phyloP scores from a whole-genome alignment of 2,888 invertebrate species.

The Philereme vetulata region DNA sequence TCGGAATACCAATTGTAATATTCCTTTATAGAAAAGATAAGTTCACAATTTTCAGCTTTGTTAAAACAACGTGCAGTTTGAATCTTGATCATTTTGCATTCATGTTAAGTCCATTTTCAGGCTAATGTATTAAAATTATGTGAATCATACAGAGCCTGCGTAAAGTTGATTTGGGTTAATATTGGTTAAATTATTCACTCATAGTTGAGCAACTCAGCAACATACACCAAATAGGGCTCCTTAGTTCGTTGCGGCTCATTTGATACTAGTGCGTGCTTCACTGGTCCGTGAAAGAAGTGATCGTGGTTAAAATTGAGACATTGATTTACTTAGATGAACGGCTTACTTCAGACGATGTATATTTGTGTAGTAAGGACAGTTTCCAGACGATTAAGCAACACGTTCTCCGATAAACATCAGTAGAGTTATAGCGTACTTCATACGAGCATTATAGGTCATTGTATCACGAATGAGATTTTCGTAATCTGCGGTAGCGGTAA shows the following conservation, averaged over 20 bases:
- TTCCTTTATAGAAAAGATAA: not conserved
- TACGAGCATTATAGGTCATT: conserved; percentile 22
- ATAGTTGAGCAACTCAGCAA: conserved; percentile 29
- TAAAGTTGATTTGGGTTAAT: conserved; percentile 22
- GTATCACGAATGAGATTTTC: conserved; percentile 33
- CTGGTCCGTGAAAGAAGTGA: conserved; percentile 55
- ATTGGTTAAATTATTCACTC: conserved; percentile 30
- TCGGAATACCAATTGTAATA: not conserved
- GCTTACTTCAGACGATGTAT: conserved; percentile 22
- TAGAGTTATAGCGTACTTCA: conserved; percentile 9
- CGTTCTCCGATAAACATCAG: conserved; percentile 9
- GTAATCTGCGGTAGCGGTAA: conserved; percentile 43
- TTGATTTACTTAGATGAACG: conserved; percentile 44
- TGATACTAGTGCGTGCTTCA: conserved; percentile 54
- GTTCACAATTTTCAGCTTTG: not conserved
- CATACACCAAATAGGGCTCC: conserved; percentile 33
- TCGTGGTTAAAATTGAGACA: conserved; percentile 60
- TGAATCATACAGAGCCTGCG: conserved; percentile 13
- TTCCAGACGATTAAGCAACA: conserved; percentile 20
- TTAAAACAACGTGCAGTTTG: not conserved
- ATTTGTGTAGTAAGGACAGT: conserved; percentile 19
- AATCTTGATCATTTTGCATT: not conserved
- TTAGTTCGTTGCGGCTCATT: conserved; percentile 60
- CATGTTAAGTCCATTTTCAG: conserved; percentile 9
- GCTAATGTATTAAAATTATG: conserved; percentile 9